A percentile compares a stretch with the other conserved stretches of the same genome.
Evolutionary conservation across 1,140 invertebrate species (phyloP).

Genomic region (Habropoda laboriosa): DNA sequence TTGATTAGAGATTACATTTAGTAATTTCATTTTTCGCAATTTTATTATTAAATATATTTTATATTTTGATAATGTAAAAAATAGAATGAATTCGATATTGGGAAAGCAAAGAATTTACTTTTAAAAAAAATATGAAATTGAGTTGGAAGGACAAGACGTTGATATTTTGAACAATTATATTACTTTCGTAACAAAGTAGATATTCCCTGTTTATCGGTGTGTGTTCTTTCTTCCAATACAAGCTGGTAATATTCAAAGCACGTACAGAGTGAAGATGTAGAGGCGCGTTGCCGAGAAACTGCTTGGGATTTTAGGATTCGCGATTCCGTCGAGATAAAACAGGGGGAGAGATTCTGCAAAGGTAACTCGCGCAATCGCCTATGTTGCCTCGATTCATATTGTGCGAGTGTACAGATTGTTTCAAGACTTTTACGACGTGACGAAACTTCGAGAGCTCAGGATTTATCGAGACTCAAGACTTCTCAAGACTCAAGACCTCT

Average conservation of each 20-base stretch:
- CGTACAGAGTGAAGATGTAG: slow-evolving; percentile 14
- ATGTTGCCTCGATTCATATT: not conserved
- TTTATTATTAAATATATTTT: not conserved
- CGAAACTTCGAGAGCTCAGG: too few relatives aligned
- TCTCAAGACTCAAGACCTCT: too few relatives aligned
- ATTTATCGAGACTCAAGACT: too few relatives aligned
- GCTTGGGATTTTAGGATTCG: slow-evolving; percentile 59
- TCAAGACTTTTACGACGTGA: not conserved
- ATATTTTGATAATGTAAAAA: not conserved
- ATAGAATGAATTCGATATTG: too few relatives aligned
- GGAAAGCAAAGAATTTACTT: not conserved
- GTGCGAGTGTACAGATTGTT: not conserved
- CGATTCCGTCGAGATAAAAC: slow-evolving; percentile 49
- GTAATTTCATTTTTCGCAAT: too few relatives aligned
- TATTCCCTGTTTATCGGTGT: not conserved
- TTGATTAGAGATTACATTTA: too few relatives aligned
- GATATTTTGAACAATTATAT: not conserved
- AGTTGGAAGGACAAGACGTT: too few relatives aligned
- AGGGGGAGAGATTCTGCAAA: slow-evolving; percentile 14
- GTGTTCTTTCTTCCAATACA: not conserved
- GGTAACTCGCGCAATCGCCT: not conserved
- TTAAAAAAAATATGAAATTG: too few relatives aligned
- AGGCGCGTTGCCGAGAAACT: slow-evolving; percentile 10
- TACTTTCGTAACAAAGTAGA: not conserved
- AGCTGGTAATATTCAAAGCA: slow-evolving; percentile 49